Percentiles rank a stretch among this genome's conserved stretches.
Evolutionary conservation across 1,140 invertebrate species (phyloP).

Genomic region (Augochlora pura): DNA sequence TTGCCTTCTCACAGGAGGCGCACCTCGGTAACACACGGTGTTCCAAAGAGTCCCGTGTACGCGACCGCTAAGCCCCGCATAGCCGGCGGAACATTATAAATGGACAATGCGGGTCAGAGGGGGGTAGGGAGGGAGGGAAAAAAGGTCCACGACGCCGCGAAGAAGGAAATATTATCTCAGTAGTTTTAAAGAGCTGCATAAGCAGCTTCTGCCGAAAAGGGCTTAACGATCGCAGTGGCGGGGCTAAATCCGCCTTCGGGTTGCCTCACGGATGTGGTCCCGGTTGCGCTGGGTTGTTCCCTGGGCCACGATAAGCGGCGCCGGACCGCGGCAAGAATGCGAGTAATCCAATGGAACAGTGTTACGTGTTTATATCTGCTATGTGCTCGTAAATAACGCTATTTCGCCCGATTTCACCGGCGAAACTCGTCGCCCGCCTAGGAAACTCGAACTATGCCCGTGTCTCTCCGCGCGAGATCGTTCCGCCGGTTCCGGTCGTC

Average conservation of each 20-base stretch:
- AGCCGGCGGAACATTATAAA: conserved; percentile 9
- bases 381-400: conserved; percentile 58
- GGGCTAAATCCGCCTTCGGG: conserved; percentile 65
- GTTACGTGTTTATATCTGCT: conserved; percentile 41
- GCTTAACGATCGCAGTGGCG: conserved; percentile 56
- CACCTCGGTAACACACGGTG: too few species aligned
- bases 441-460: conserved; percentile 38
- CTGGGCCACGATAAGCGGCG: conserved; percentile 58
- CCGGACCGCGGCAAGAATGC: conserved; percentile 45
- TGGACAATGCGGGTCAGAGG: neutral
- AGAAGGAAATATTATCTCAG: conserved; percentile 42
- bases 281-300: neutral
- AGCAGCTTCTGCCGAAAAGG: conserved; percentile 49
- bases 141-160: neutral
- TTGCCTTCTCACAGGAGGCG: too few species aligned
- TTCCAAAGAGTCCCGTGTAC: too few species aligned
- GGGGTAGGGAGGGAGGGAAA: too few species aligned
- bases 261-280: conserved; percentile 60
- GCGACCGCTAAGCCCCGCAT: neutral
- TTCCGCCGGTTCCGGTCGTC: conserved; percentile 36
- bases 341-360: conserved; percentile 55
- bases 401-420: conserved; percentile 32
- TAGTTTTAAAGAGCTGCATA: conserved; percentile 26
- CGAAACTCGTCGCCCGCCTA: conserved; percentile 13
- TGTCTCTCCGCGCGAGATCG: conserved; percentile 47